Percentiles rank a stretch among this genome's conserved stretches.
These are phyloP conservation scores for Drosophila anomalata DNA, from an alignment of 2,888 invertebrate species.

Conservation along the genomic window DNA sequence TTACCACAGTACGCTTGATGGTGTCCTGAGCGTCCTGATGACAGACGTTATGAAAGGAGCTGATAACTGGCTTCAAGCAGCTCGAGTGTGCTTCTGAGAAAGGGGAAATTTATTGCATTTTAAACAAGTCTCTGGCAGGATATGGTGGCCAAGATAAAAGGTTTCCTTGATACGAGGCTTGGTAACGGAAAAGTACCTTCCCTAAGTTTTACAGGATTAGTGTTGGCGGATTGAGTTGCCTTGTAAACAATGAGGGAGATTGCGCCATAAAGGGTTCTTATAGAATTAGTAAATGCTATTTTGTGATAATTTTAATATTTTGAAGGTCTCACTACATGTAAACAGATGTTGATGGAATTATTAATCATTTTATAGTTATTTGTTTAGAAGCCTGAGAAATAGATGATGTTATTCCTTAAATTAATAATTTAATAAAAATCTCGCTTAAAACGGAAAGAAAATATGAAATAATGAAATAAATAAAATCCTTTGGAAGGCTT, in stretches of 20 bases:
- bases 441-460: no score
- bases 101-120: constrained; percentile 49
- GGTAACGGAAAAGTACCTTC: not conserved
- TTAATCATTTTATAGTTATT: no score
- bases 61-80: constrained; percentile 64
- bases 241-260: not conserved
- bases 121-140: constrained; percentile 13
- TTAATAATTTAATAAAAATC: no score
- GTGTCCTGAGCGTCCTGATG: constrained; percentile 57
- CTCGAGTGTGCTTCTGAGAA: constrained; percentile 5
- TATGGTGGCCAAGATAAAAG: constrained; percentile 6
- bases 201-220: constrained; percentile 4
- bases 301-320: not conserved
- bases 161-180: constrained; percentile 5
- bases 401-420: no score
- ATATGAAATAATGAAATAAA: no score
- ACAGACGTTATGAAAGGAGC: constrained; percentile 47
- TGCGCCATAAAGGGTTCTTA: not conserved
- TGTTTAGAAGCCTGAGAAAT: no score
- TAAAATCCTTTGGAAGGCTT: no score
- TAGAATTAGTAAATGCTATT: not conserved
- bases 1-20: not conserved
- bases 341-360: no score
- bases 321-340: no score
- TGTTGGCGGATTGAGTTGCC: constrained; percentile 13